Evolutionary conservation across 2,888 invertebrate species (phyloP).

Genomic region (Ophonus ardosiacus): DNA sequence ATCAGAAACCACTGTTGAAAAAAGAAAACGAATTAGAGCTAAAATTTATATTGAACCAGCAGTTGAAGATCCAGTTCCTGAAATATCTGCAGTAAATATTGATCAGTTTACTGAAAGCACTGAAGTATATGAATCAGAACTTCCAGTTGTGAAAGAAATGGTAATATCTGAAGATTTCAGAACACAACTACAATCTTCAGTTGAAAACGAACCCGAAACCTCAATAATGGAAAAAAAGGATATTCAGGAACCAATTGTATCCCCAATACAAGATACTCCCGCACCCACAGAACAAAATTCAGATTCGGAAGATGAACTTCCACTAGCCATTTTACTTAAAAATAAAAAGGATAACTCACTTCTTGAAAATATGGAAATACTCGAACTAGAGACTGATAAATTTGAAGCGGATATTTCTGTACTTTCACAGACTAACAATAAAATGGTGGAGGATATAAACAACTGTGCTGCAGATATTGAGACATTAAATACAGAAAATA

Average conservation of each 20-base stretch:
- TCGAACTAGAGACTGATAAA: background rate
- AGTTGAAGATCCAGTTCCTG: background rate
- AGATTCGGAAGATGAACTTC: slow-evolving; percentile 63
- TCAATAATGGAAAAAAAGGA: slow-evolving; percentile 54
- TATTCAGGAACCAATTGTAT: background rate
- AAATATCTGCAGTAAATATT: background rate
- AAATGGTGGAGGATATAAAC: background rate
- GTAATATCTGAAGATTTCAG: background rate
- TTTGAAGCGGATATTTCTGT: background rate
- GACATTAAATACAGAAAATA: background rate
- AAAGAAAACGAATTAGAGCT: background rate
- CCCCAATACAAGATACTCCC: background rate
- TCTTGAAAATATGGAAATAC: background rate
- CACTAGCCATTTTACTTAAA: slow-evolving; percentile 47
- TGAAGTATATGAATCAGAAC: background rate
- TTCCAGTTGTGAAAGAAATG: background rate
- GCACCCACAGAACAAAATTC: slow-evolving; percentile 5
- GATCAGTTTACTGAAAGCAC: background rate
- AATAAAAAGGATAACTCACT: background rate
- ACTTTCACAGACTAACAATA: background rate
- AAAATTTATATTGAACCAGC: background rate
- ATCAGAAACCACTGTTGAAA: no score
- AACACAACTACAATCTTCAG: background rate
- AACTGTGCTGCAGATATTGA: background rate
- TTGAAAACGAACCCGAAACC: slow-evolving; percentile 53